These are phyloP conservation scores for Harmothoe impar DNA, from an alignment of 2,888 invertebrate genomes.

Conservation along the genomic window DNA sequence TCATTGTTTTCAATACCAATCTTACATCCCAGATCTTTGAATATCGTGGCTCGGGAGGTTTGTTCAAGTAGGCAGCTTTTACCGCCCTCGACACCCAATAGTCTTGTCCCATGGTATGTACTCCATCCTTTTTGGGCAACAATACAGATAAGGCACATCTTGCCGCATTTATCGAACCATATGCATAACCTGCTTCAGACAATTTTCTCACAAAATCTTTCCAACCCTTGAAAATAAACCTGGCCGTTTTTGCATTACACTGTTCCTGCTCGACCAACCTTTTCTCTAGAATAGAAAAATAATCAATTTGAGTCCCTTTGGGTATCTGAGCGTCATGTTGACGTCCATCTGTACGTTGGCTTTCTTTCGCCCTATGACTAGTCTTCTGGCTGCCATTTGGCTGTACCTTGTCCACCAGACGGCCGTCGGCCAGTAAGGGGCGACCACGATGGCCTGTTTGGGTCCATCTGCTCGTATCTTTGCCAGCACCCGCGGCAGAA, in stretches of 20 bases:
- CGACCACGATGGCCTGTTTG: neutral
- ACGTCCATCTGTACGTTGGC: neutral
- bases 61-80: neutral
- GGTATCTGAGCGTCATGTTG: too few relatives aligned
- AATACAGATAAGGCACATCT: neutral
- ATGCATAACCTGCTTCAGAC: neutral
- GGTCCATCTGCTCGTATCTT: neutral
- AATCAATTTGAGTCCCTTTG: neutral
- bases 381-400: neutral
- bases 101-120: neutral
- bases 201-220: neutral
- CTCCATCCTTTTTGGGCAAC: neutral
- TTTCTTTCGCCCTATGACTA: neutral
- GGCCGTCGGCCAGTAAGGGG: neutral
- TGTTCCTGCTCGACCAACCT: neutral
- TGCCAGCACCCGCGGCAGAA: neutral
- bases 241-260: neutral
- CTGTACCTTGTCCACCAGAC: neutral
- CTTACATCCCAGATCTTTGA: neutral
- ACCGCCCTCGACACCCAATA: neutral
- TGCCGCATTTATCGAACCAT: slow-evolving; percentile 16
- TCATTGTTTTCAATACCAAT: neutral
- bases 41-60: neutral
- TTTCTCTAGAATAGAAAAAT: neutral
- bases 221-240: neutral